phyloP scores from a whole-genome alignment of 2,888 invertebrate species.

The Onthophagus sagittarius region DNA sequence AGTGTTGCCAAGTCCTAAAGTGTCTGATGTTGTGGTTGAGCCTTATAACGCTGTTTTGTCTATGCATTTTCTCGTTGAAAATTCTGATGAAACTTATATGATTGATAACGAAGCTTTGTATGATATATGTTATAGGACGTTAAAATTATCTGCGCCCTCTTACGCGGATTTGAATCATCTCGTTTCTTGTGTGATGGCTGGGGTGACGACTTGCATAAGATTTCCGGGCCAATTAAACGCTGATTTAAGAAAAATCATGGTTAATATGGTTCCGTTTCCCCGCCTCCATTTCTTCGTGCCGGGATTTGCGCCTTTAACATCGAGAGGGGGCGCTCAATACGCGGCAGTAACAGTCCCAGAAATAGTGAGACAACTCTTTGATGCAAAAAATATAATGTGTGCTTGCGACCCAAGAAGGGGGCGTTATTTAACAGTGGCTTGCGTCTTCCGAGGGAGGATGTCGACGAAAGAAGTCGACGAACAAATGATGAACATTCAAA shows the following conservation, averaged over 20 bases:
- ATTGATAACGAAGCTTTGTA: constrained; percentile 63
- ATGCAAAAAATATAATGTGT: constrained; percentile 85
- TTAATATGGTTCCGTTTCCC: constrained; percentile 66
- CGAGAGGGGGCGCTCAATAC: constrained; percentile 61
- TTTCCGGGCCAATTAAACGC: constrained; percentile 69
- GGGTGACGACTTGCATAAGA: constrained; percentile 60
- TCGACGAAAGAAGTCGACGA: constrained; percentile 60
- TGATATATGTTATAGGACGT: constrained; percentile 60
- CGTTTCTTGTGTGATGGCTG: constrained; percentile 56
- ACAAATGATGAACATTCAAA: constrained; percentile 63
- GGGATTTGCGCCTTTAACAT: constrained; percentile 62
- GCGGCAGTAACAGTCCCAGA: constrained; percentile 72
- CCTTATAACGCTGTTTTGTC: constrained; percentile 61
- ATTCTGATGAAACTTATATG: constrained; percentile 59
- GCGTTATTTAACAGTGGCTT: constrained; percentile 74
- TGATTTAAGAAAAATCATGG: constrained; percentile 59
- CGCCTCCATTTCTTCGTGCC: constrained; percentile 63
- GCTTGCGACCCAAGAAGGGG: constrained; percentile 83
- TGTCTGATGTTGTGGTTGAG: constrained; percentile 64
- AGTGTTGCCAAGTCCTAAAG: constrained; percentile 63
- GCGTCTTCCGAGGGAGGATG: constrained; percentile 73
- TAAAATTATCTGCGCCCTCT: constrained; percentile 58
- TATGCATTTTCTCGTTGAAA: constrained; percentile 56
- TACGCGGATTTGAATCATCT: constrained; percentile 56
- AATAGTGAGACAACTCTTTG: constrained; percentile 77